Evolutionary conservation across 92 coral and sea anemone species (phyloP).

Genomic region (Micromussa lordhowensis): DNA sequence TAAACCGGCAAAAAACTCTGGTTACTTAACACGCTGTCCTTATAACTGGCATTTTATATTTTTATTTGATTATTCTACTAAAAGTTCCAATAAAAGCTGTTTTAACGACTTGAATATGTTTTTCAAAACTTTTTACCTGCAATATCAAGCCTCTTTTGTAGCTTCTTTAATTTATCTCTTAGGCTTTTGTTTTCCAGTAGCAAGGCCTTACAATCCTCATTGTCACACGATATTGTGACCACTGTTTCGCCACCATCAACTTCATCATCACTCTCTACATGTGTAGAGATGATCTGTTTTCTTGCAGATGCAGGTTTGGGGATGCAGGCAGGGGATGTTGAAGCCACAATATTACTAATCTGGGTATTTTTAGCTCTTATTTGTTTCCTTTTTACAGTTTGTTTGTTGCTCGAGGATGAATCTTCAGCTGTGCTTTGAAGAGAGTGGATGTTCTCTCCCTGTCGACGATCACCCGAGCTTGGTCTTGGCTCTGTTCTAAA

Average conservation of each 20-base stretch:
- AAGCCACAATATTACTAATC: too few relatives aligned
- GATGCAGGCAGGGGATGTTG: too few relatives aligned
- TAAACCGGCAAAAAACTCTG: too few relatives aligned
- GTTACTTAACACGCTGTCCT: too few relatives aligned
- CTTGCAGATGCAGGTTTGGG: too few relatives aligned
- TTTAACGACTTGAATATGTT: conserved; percentile 1
- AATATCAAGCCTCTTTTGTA: conserved; percentile 23
- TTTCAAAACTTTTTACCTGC: conserved; percentile 33
- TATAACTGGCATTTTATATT: neutral
- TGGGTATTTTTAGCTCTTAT: too few relatives aligned
- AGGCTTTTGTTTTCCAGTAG: conserved; percentile 20
- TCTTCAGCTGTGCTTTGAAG: too few relatives aligned
- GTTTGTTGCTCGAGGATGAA: too few relatives aligned
- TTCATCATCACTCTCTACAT: conserved; percentile 32
- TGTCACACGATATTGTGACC: conserved; percentile 39
- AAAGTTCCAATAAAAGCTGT: neutral
- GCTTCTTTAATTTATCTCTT: conserved; percentile 28
- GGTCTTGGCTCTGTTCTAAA: too few relatives aligned
- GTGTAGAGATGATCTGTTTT: neutral
- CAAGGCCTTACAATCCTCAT: conserved; percentile 29
- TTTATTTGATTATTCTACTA: neutral
- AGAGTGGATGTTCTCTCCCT: too few relatives aligned
- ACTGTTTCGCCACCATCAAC: neutral
- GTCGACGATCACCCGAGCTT: too few relatives aligned
- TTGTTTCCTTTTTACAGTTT: too few relatives aligned